A percentile compares a stretch with the other conserved stretches of the same genome.
These are phyloP conservation scores for Eupithecia subfuscata DNA, from an alignment of 2,888 invertebrate genomes.

Conservation along the genomic window DNA sequence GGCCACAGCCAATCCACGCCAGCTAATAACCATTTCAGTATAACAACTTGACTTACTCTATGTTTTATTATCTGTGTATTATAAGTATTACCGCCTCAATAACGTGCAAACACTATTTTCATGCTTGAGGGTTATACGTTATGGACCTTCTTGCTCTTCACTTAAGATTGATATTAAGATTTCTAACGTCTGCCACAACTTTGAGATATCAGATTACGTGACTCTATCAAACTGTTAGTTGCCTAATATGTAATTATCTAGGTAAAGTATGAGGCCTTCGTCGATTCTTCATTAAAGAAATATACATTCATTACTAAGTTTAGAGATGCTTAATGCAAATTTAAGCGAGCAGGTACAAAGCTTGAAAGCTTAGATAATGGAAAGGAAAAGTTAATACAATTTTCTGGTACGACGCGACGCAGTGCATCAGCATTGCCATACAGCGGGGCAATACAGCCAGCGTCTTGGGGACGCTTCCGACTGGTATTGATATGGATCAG, in stretches of 20 bases:
- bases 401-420: background rate
- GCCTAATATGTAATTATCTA: conserved; percentile 2
- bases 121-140: background rate
- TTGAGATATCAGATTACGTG: conserved; percentile 7
- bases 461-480: no score
- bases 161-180: conserved; percentile 1
- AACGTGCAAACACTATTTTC: background rate
- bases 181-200: background rate
- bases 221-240: conserved; percentile 8
- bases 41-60: conserved; percentile 1
- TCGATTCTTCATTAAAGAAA: conserved; percentile 5
- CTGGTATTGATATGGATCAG: no score
- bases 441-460: no score
- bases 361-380: background rate
- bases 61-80: conserved; percentile 3
- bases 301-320: background rate
- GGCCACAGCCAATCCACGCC: no score
- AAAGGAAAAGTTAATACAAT: background rate
- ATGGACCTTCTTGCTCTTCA: background rate
- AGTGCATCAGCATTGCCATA: no score
- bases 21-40: background rate
- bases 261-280: background rate
- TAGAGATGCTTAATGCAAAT: background rate
- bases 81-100: background rate
- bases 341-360: background rate